phyloP scores from a whole-genome alignment of 2,113 vertebrate species.

The Petrocephalus microphthalmus region DNA sequence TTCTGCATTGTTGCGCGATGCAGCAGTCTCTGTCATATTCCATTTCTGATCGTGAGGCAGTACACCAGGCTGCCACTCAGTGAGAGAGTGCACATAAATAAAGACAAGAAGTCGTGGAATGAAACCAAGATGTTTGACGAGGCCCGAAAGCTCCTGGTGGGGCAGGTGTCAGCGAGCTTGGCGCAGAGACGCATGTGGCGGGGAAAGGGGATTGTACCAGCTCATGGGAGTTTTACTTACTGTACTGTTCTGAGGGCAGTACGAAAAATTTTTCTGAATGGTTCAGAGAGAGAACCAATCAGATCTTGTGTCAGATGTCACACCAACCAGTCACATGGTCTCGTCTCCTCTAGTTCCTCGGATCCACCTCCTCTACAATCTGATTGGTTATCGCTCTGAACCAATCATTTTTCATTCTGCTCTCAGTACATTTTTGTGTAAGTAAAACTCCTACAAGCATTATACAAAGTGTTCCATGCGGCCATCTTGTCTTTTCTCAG shows the following conservation, averaged over 20 bases:
- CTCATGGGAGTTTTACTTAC: no score
- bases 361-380: no score
- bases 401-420: no score
- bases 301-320: no score
- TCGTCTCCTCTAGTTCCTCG: no score
- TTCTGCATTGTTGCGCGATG: background rate
- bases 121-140: background rate
- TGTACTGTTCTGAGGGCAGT: no score
- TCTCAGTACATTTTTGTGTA: no score
- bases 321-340: no score
- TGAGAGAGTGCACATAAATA: background rate
- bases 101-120: background rate
- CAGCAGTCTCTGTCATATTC: background rate
- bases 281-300: no score
- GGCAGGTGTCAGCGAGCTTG: background rate
- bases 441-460: no score
- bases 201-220: background rate
- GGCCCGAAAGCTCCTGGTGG: background rate
- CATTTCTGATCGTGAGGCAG: background rate
- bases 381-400: no score
- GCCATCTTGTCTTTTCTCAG: constrained; percentile 55
- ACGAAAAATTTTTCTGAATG: no score
- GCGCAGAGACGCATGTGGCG: background rate
- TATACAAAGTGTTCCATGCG: background rate
- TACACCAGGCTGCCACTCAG: background rate